phyloP scores from a whole-genome alignment of 1,140 invertebrate species.

The Drosophila nebulosa region DNA sequence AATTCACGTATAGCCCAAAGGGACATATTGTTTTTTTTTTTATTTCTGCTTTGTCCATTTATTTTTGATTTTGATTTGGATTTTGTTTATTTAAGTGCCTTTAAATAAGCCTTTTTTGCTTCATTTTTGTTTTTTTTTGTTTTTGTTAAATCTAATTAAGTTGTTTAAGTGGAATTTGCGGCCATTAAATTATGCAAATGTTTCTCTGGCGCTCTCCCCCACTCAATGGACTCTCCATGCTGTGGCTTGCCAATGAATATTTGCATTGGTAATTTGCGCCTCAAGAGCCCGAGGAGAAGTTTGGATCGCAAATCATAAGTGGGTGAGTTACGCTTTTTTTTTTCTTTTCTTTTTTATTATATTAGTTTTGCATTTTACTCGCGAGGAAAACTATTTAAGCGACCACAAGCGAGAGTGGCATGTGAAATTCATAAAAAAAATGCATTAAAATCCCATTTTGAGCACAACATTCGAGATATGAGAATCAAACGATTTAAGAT shows the following conservation, averaged over 20 bases:
- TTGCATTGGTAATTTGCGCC: conserved; percentile 70
- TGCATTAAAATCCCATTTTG: too few relatives aligned
- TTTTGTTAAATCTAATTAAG: conserved; percentile 65
- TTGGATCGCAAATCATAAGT: conserved; percentile 62
- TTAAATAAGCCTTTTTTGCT: conserved; percentile 61
- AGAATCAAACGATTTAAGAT: too few relatives aligned
- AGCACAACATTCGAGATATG: too few relatives aligned
- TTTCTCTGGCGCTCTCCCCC: conserved; percentile 13
- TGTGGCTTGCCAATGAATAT: conserved; percentile 38
- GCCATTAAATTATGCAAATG: conserved; percentile 76
- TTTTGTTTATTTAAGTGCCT: conserved; percentile 73
- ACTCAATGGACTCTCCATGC: conserved; percentile 33
- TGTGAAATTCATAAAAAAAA: too few relatives aligned
- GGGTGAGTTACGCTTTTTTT: conserved; percentile 42
- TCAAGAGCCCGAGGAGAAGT: conserved; percentile 39
- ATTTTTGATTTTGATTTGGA: conserved; percentile 52
- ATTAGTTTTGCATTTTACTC: not conserved
- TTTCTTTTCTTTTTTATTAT: not conserved
- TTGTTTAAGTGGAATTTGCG: conserved; percentile 74
- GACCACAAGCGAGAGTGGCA: not conserved
- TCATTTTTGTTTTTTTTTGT: conserved; percentile 54
- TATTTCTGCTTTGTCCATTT: conserved; percentile 48
- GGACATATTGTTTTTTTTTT: conserved; percentile 29
- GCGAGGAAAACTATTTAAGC: not conserved
- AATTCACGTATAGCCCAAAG: conserved; percentile 51